phyloP scores from a whole-genome alignment of 2,797 vertebrate genomes.

The Rhinophrynus dorsalis region DNA sequence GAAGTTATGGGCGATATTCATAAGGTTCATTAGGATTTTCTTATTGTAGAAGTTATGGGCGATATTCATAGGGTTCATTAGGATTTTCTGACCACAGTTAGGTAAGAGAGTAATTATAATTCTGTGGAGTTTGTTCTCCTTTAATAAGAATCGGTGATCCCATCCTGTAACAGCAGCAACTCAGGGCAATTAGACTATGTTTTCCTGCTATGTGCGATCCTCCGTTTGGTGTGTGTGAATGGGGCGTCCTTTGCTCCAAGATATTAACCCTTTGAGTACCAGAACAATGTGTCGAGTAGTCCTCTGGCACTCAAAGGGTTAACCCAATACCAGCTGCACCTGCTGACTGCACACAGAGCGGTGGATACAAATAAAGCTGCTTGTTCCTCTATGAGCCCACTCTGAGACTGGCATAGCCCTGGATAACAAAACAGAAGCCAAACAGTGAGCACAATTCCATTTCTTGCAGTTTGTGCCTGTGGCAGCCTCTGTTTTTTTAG shows the following conservation, averaged over 20 bases:
- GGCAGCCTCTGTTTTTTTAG: slow-evolving; percentile 1
- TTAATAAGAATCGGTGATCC: no score
- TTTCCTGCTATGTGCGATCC: slow-evolving; percentile 7
- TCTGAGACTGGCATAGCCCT: background rate
- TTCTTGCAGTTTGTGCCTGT: background rate
- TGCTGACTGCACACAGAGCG: slow-evolving; percentile 40
- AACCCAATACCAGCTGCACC: slow-evolving; percentile 37
- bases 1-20: no score
- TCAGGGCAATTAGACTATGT: background rate
- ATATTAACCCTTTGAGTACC: no score
- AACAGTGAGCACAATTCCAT: background rate
- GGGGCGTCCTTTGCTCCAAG: background rate
- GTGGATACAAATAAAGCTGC: slow-evolving; percentile 38
- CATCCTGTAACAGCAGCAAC: background rate
- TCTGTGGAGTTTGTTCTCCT: no score
- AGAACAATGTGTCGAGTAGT: no score
- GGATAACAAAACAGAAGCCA: slow-evolving; percentile 4
- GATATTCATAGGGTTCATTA: no score
- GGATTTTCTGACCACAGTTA: no score
- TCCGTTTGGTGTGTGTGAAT: background rate
- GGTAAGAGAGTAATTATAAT: no score
- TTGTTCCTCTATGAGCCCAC: slow-evolving; percentile 38
- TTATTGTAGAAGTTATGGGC: no score
- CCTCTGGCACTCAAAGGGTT: no score
- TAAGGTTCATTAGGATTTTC: no score